A percentile compares a stretch with the other conserved stretches of the same genome.
phyloP scores from a whole-genome alignment of 2,888 invertebrate species.

The Odontocerum albicorne region DNA sequence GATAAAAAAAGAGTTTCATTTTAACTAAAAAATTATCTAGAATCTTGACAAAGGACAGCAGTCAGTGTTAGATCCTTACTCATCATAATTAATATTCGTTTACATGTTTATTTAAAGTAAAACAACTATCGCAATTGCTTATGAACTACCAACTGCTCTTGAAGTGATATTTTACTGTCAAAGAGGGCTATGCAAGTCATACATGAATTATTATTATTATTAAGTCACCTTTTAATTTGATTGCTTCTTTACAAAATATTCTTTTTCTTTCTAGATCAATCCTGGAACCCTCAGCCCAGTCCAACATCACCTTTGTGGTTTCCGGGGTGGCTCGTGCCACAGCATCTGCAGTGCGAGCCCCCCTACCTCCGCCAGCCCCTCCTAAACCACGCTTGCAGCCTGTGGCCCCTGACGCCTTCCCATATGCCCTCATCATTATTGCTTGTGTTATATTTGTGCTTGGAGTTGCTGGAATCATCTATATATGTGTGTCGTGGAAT shows the following conservation, averaged over 20 bases:
- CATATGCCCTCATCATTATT: constrained; percentile 85
- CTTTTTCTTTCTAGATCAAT: constrained; percentile 48
- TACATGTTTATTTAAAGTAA: too few species aligned
- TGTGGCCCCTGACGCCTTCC: constrained; percentile 68
- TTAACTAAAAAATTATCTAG: too few species aligned
- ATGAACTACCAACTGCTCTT: too few species aligned
- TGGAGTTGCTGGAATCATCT: constrained; percentile 85
- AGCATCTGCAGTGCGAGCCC: constrained; percentile 61
- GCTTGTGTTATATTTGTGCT: constrained; percentile 88
- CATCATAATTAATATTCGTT: too few species aligned
- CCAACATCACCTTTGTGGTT: constrained; percentile 67
- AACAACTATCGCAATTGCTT: too few species aligned
- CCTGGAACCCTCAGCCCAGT: constrained; percentile 63
- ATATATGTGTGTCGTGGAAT: constrained; percentile 93
- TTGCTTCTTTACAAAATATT: background rate
- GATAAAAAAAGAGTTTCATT: too few species aligned
- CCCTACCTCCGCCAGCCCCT: constrained; percentile 41
- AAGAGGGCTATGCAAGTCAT: too few species aligned
- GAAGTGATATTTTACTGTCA: too few species aligned
- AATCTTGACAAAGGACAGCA: too few species aligned
- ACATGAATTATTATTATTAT: background rate
- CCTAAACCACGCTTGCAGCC: constrained; percentile 46
- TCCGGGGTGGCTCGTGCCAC: constrained; percentile 69
- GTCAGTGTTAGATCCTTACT: too few species aligned
- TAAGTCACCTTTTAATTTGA: background rate